phyloP scores from a whole-genome alignment of 2,888 invertebrate genomes.

The Rhagophthalmus giganteus region DNA sequence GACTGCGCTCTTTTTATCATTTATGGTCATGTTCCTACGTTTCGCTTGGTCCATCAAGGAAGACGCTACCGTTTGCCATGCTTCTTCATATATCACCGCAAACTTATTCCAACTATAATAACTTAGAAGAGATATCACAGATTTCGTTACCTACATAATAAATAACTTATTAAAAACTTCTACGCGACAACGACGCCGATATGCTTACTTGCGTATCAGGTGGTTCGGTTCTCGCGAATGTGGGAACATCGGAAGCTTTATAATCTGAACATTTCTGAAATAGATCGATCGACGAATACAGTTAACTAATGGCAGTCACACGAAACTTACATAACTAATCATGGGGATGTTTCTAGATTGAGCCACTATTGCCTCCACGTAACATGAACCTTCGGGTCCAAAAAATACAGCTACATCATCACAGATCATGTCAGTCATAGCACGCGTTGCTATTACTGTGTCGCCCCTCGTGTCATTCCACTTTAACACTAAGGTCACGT shows the following conservation, averaged over 20 bases:
- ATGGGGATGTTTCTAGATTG: slow-evolving; percentile 94
- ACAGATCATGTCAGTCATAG: slow-evolving; percentile 90
- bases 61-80: slow-evolving; percentile 80
- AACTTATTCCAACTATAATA: slow-evolving; percentile 95
- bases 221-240: slow-evolving; percentile 92
- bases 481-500: slow-evolving; percentile 70
- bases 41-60: slow-evolving; percentile 77
- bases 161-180: too few species aligned
- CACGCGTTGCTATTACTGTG: slow-evolving; percentile 78
- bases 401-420: slow-evolving; percentile 89
- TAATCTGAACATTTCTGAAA: slow-evolving; percentile 94
- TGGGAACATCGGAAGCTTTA: slow-evolving; percentile 82
- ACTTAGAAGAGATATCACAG: slow-evolving; percentile 85
- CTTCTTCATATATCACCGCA: slow-evolving; percentile 82
- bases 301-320: slow-evolving; percentile 1
- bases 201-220: slow-evolving; percentile 84
- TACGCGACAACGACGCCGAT: too few species aligned
- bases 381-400: slow-evolving; percentile 92
- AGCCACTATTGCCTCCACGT: slow-evolving; percentile 92
- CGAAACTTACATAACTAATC: slow-evolving; percentile 88
- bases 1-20: slow-evolving; percentile 71
- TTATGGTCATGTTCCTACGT: slow-evolving; percentile 80
- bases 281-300: slow-evolving; percentile 6
- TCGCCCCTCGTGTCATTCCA: slow-evolving; percentile 88
- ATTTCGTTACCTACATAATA: slow-evolving; percentile 84